Base-by-base conservation (phyloP, 64 coral and sea anemone species). In the Pocillopora verrucosa region DNA sequence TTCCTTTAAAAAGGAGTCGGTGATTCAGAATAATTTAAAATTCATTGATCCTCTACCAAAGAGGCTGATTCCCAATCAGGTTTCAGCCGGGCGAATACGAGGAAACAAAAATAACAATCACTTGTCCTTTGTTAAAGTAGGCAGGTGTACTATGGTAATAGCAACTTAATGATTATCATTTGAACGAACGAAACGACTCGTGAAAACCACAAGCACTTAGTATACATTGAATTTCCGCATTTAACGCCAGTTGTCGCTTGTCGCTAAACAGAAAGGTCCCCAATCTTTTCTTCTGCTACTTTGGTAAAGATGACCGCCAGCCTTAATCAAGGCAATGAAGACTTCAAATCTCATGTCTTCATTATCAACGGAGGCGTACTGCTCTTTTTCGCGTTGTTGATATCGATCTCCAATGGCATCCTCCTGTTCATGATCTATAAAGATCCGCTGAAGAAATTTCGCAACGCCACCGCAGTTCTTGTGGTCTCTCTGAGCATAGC, bases 381-480 rank as follows among this genome's bases (percentile, higher is more conserved):
- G 15, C 73, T 91, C 20, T 60, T 91, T 41, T 58, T 91, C 51
- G 89, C 80, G 26, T 17, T 91, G 62, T 10, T 91, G 22, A 77
- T 82, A 56, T 64, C 73, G 10, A 77, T 76, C 26, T 84, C 80
- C 15, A 91, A 91, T 41, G 80, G 80, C 25, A 41, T 76, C 11
- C 73, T 91, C 26, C 60, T 91, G 59, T 91, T 75, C 16, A 38
- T 62, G 30, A 65, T 91, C 24, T 83, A 83, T 38, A 81, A 74
- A 34, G 80, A 91, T 17, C 89, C 89, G 34, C 57, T 91, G 9
- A 73, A 62, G 6, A 84, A 67, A 26, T 91, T 91, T 65, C 79
- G 89, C 57, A 91, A 91, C 73, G 74, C 79, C 0, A 82, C 89
- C 59, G 89, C 89, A 14, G 67, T 73, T 6, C 60, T 91, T 13